A percentile compares a stretch with the other conserved stretches of the same genome.
phyloP scores from a whole-genome alignment of 2,113 vertebrate species.

The Ochotona princeps region DNA sequence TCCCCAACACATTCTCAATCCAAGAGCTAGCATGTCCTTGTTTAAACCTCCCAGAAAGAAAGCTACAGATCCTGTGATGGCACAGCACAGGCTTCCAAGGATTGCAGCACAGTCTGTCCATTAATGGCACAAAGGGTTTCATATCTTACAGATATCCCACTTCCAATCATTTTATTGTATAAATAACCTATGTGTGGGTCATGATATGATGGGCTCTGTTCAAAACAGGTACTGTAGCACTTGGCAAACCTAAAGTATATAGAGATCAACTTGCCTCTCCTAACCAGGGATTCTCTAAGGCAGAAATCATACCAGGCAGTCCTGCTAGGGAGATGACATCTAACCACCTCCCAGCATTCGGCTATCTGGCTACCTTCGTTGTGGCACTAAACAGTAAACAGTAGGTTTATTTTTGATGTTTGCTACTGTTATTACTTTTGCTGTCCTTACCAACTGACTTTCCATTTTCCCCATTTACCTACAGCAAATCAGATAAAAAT shows the following conservation, averaged over 20 bases:
- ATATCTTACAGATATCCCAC: neutral
- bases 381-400: neutral
- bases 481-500: neutral
- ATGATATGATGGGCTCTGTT: neutral
- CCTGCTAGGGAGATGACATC: neutral
- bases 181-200: neutral
- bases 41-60: neutral
- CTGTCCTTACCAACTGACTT: neutral
- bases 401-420: neutral
- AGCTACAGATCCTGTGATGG: neutral
- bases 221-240: neutral
- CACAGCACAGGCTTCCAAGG: neutral
- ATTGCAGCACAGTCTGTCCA: neutral
- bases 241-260: neutral
- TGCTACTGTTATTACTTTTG: neutral
- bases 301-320: neutral
- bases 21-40: neutral
- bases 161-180: neutral
- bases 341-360: neutral
- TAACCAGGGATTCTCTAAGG: neutral
- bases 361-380: neutral
- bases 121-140: neutral
- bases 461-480: neutral
- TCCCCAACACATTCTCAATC: neutral
- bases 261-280: neutral